Evolutionary conservation across 2,888 invertebrate species (phyloP).

Genomic region (Nycteola revayana): DNA sequence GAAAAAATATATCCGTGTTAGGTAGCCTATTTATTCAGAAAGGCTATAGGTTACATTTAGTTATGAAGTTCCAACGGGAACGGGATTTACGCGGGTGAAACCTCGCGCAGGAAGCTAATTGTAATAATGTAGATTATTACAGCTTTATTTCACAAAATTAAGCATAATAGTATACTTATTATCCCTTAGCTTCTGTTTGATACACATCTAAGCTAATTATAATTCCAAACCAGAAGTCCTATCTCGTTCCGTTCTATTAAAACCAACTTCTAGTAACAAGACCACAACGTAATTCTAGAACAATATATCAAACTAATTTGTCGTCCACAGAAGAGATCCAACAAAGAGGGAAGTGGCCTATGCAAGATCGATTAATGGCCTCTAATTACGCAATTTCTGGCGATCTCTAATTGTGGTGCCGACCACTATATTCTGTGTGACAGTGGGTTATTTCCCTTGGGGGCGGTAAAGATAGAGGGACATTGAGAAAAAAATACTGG

Average conservation of each 20-base stretch:
- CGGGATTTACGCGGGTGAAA: too few species aligned
- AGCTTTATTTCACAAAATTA: too few species aligned
- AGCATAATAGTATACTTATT: too few species aligned
- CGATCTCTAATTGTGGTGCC: constrained; percentile 78
- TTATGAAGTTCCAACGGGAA: too few species aligned
- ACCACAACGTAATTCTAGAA: constrained; percentile 20
- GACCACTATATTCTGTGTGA: constrained; percentile 78
- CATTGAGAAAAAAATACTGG: constrained; percentile 50
- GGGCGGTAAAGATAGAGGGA: constrained; percentile 78
- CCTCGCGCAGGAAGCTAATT: too few species aligned
- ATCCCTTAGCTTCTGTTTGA: too few species aligned
- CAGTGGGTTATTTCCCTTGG: constrained; percentile 79
- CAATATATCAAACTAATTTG: constrained; percentile 36
- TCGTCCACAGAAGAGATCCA: constrained; percentile 28
- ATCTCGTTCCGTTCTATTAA: constrained; percentile 5
- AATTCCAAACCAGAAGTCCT: constrained; percentile 4
- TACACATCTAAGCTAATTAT: too few species aligned
- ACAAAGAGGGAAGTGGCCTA: constrained; percentile 53
- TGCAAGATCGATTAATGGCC: constrained; percentile 75
- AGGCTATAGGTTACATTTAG: too few species aligned
- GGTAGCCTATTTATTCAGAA: too few species aligned
- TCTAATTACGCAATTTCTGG: constrained; percentile 81
- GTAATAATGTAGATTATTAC: too few species aligned
- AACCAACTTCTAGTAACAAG: constrained; percentile 15
- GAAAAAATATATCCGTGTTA: too few species aligned